Conservation (phyloP, 2,888 invertebrate genomes). For the Crioceris asparagi region DNA sequence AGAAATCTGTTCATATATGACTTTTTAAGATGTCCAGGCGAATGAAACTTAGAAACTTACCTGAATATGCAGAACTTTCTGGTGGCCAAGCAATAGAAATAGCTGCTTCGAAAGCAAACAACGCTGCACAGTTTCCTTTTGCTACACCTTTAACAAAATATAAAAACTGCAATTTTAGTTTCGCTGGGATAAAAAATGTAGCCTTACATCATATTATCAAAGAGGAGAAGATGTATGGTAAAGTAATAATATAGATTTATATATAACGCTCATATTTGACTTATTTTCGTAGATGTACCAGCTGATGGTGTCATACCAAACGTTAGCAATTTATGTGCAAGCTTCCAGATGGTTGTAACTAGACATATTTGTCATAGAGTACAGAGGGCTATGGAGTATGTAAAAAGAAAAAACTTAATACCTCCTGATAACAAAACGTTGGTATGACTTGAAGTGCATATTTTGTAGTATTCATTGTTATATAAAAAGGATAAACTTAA, state of each 20-base stretch:
- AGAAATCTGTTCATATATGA: not conserved
- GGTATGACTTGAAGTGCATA: conserved; percentile 42
- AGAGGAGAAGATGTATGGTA: conserved; percentile 49
- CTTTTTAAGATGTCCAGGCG: conserved; percentile 54
- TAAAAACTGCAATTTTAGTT: conserved; percentile 84
- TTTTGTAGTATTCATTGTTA: too few relatives aligned
- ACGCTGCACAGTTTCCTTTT: conserved; percentile 55
- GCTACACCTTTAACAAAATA: conserved; percentile 51
- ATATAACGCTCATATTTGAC: conserved; percentile 6
- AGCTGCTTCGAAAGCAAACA: conserved; percentile 57
- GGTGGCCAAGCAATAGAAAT: conserved; percentile 83
- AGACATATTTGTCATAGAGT: conserved; percentile 73
- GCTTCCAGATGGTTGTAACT: conserved; percentile 62
- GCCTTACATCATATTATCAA: conserved; percentile 42
- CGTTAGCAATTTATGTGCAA: conserved; percentile 75
- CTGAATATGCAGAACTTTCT: conserved; percentile 58
- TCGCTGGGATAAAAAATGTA: conserved; percentile 68
- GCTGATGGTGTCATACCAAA: conserved; percentile 65
- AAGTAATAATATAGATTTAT: too few relatives aligned
- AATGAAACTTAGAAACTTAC: conserved; percentile 69
- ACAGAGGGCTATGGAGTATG: conserved; percentile 73
- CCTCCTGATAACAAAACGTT: conserved; percentile 47
- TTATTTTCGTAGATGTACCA: conserved; percentile 38
- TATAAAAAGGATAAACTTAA: conserved; percentile 47
- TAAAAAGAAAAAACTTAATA: conserved; percentile 49